phyloP scores from a whole-genome alignment of 1,140 invertebrate species.

The Tetragonula clypearis region DNA sequence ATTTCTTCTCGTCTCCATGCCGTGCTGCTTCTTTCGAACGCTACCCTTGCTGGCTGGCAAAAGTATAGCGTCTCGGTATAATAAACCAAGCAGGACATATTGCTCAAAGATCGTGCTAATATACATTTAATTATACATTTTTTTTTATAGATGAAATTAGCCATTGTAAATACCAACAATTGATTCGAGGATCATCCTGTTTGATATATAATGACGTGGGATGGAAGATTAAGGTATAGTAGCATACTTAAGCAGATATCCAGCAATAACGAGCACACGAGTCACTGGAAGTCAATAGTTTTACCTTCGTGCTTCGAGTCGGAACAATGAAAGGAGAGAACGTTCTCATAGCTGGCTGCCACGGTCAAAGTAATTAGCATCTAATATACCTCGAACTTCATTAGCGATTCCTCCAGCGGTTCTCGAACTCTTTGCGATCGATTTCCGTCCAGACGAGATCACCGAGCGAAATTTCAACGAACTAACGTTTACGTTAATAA shows the following conservation, averaged over 20 bases:
- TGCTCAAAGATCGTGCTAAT: too few species aligned
- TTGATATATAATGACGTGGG: background rate
- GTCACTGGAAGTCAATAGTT: conserved; percentile 19
- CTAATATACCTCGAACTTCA: conserved; percentile 50
- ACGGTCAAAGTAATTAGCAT: conserved; percentile 53
- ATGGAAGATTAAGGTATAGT: background rate
- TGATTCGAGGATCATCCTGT: background rate
- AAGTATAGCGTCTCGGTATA: background rate
- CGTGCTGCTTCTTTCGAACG: background rate
- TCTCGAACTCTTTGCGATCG: background rate
- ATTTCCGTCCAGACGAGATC: background rate
- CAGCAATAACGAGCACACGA: too few species aligned
- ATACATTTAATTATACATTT: background rate
- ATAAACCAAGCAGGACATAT: too few species aligned
- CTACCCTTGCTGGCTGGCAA: background rate
- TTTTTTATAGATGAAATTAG: too few species aligned
- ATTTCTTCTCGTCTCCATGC: conserved; percentile 48
- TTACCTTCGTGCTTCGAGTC: background rate
- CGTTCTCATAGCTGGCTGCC: conserved; percentile 41
- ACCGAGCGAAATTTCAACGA: background rate
- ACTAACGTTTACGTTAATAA: background rate
- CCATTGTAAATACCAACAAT: background rate
- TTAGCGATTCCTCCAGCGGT: conserved; percentile 26
- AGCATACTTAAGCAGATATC: background rate
- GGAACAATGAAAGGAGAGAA: conserved; percentile 51